Percentiles rank a stretch among this genome's conserved stretches.
Evolutionary conservation across 2,797 vertebrate species (phyloP).

Genomic region (Rachycentron canadum): DNA sequence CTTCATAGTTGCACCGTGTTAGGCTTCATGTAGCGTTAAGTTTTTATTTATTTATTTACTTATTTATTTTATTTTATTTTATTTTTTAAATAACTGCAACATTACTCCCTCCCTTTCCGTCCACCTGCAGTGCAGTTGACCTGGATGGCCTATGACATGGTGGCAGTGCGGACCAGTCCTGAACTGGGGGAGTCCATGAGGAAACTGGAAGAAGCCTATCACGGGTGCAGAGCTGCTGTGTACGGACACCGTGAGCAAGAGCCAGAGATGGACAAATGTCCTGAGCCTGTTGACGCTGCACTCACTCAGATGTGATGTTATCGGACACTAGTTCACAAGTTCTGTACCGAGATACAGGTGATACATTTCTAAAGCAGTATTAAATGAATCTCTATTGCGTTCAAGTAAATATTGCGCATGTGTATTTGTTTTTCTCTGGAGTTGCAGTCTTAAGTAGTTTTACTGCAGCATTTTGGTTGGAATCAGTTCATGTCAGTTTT

Average conservation of each 20-base stretch:
- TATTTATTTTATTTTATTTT: too few species aligned
- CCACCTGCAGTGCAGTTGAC: constrained; percentile 85
- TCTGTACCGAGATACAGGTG: background rate
- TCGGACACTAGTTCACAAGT: background rate
- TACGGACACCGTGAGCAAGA: constrained; percentile 29
- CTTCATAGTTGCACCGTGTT: background rate
- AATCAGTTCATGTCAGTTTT: background rate
- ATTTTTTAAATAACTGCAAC: too few species aligned
- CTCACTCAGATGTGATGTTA: constrained; percentile 19
- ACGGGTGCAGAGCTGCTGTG: constrained; percentile 81
- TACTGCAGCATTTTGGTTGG: background rate
- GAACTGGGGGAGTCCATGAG: constrained; percentile 77
- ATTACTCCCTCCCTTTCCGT: constrained; percentile 10
- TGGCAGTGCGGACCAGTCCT: constrained; percentile 85
- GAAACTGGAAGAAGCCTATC: constrained; percentile 82
- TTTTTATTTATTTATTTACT: too few species aligned
- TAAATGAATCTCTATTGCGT: background rate
- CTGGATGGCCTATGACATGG: constrained; percentile 90
- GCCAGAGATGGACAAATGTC: background rate
- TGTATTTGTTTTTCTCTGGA: background rate
- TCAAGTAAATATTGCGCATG: background rate
- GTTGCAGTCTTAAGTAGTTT: background rate
- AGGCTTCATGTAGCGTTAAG: fast-evolving
- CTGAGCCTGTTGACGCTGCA: background rate
- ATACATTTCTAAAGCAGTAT: background rate